Evolutionary conservation across 2,113 vertebrate species (phyloP).

Genomic region (Chaetura pelagica): DNA sequence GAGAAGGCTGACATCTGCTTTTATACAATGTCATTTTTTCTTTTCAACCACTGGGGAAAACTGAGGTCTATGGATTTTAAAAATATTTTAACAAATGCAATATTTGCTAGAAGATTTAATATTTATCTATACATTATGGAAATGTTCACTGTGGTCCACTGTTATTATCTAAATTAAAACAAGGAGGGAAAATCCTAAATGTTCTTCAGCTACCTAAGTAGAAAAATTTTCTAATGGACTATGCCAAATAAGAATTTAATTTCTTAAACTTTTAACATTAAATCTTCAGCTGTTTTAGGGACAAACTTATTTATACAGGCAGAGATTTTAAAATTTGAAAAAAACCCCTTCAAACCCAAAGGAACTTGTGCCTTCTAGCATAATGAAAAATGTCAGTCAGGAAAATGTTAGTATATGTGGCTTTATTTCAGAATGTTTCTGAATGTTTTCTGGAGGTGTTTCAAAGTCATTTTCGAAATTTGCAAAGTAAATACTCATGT

Average conservation of each 20-base stretch:
- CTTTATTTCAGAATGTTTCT: neutral
- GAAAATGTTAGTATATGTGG: neutral
- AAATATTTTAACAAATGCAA: neutral
- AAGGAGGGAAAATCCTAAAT: neutral
- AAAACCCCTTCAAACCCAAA: neutral
- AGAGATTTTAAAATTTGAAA: neutral
- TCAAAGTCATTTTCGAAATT: neutral
- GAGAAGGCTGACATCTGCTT: neutral
- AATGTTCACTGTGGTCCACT: neutral
- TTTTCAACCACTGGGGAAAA: neutral
- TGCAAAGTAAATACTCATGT: neutral
- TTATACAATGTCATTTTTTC: neutral
- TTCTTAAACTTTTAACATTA: neutral
- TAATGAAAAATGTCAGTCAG: neutral
- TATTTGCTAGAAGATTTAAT: neutral
- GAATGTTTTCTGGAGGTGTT: neutral
- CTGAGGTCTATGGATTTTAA: neutral
- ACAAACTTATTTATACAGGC: neutral
- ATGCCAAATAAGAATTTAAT: neutral
- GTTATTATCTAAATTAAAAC: neutral
- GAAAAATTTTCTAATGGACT: neutral
- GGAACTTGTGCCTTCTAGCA: neutral
- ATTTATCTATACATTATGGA: neutral
- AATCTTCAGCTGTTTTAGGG: neutral
- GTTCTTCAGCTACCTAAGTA: neutral